Percentiles rank a stretch among this genome's conserved stretches.
Evolutionary conservation across 1,140 invertebrate species (phyloP).

Genomic region (Paracyclopina nana): DNA sequence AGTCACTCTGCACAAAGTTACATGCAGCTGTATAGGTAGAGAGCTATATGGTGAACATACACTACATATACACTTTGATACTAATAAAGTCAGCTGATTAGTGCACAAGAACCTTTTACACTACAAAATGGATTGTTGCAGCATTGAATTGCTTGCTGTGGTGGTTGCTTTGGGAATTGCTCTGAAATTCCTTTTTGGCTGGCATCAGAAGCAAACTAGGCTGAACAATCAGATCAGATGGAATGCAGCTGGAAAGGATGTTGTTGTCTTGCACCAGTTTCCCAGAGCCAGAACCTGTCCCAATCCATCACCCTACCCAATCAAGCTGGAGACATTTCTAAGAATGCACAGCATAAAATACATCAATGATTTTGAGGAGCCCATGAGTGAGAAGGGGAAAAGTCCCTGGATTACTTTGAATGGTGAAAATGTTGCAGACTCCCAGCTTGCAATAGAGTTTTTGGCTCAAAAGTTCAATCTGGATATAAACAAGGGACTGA

Average conservation of each 20-base stretch:
- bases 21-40: too few species aligned
- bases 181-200: too few species aligned
- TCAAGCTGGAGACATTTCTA: constrained; percentile 25
- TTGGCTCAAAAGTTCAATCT: constrained; percentile 23
- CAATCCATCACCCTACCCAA: constrained; percentile 22
- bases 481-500: constrained; percentile 22
- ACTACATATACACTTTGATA: too few species aligned
- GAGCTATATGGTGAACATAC: too few species aligned
- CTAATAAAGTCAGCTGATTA: too few species aligned
- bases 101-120: too few species aligned
- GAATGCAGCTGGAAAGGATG: constrained; percentile 18
- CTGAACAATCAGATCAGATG: too few species aligned
- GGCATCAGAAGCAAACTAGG: too few species aligned
- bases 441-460: constrained; percentile 28
- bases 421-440: constrained; percentile 27
- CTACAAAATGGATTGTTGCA: too few species aligned
- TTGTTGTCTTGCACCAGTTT: constrained; percentile 21
- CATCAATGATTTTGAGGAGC: constrained; percentile 21
- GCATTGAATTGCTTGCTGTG: too few species aligned
- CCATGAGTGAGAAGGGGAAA: constrained; percentile 24
- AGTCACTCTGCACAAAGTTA: too few species aligned
- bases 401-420: constrained; percentile 31
- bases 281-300: constrained; percentile 19
- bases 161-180: too few species aligned
- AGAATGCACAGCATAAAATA: constrained; percentile 23